Conservation (phyloP, 1,140 invertebrate genomes). For the Asobara japonica region DNA sequence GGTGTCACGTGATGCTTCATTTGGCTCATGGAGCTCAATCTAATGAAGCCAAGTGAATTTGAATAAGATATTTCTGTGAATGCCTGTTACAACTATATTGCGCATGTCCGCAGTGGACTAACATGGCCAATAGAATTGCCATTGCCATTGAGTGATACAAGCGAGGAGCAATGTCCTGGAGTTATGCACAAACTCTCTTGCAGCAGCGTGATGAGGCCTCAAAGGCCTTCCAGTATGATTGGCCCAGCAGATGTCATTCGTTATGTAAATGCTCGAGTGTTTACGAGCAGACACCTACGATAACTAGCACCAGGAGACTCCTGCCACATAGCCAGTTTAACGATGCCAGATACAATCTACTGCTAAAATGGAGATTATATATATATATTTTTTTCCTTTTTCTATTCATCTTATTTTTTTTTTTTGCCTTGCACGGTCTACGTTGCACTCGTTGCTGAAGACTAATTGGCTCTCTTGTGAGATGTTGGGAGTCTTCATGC, state of each 20-base stretch:
- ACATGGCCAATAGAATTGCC: not conserved
- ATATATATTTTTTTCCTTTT: constrained; percentile 21
- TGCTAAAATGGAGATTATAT: constrained; percentile 30
- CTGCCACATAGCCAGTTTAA: constrained; percentile 45
- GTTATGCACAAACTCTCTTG: not conserved
- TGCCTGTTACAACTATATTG: not conserved
- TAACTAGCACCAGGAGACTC: constrained; percentile 46
- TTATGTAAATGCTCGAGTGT: constrained; percentile 62
- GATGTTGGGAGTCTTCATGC: not conserved
- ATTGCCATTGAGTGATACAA: not conserved
- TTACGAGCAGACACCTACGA: constrained; percentile 60
- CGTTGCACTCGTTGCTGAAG: constrained; percentile 14
- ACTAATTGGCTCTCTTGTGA: constrained; percentile 22
- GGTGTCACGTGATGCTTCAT: too few relatives aligned
- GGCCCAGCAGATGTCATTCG: constrained; percentile 62
- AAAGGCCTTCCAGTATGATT: constrained; percentile 51
- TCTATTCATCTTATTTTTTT: not conserved
- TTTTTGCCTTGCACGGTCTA: not conserved
- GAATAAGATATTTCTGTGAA: not conserved
- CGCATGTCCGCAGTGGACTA: not conserved
- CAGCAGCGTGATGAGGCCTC: constrained; percentile 1
- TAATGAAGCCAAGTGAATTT: not conserved
- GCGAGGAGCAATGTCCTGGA: not conserved
- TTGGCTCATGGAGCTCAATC: too few relatives aligned
- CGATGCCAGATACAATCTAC: constrained; percentile 49